Percentiles rank a stretch among this genome's conserved stretches.
These are phyloP conservation scores for Gadus chalcogrammus DNA, from an alignment of 2,113 vertebrate species.

Conservation along the genomic window DNA sequence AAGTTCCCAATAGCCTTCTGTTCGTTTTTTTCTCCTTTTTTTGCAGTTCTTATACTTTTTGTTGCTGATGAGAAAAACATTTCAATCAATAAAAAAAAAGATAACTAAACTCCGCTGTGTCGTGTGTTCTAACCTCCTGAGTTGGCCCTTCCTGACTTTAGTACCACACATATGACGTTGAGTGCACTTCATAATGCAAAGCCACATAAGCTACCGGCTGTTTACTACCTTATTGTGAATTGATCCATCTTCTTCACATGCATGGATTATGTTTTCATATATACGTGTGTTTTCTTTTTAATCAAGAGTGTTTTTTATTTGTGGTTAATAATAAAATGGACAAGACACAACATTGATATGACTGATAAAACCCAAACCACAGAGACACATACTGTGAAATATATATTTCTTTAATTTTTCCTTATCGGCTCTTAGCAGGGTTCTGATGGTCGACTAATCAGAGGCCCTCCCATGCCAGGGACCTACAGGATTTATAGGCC, in stretches of 20 bases:
- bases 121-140: conserved; percentile 7
- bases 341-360: too few species aligned
- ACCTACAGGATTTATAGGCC: conserved; percentile 48
- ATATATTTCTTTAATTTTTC: background rate
- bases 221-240: background rate
- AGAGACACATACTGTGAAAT: background rate
- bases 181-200: background rate
- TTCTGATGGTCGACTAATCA: conserved; percentile 41
- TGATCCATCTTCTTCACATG: conserved; percentile 17
- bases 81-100: conserved; percentile 72
- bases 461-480: conserved; percentile 50
- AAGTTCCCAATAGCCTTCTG: conserved; percentile 63
- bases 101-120: conserved; percentile 36
- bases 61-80: conserved; percentile 66
- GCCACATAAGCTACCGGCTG: background rate
- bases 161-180: background rate
- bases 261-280: background rate
- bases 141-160: conserved; percentile 13
- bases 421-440: conserved; percentile 41
- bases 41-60: conserved; percentile 53
- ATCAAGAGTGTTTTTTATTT: too few species aligned
- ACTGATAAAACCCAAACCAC: background rate
- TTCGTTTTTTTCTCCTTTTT: conserved; percentile 27
- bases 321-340: too few species aligned
- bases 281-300: too few species aligned